Evolutionary conservation across 2,797 vertebrate genomes (phyloP).

Genomic region (Microchirus variegatus): DNA sequence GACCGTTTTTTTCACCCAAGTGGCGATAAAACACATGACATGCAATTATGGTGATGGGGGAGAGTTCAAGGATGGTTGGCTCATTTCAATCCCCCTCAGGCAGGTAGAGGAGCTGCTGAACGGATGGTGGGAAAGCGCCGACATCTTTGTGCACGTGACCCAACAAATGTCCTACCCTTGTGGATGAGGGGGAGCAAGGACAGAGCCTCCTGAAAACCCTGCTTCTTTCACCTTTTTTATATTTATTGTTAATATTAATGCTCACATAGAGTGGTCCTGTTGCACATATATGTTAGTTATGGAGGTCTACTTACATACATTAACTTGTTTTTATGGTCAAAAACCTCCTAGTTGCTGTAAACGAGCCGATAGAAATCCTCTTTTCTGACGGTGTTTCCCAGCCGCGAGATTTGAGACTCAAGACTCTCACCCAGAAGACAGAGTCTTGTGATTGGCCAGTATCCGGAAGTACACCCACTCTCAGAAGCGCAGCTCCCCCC

Average conservation of each 20-base stretch:
- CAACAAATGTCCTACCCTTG: constrained; percentile 1
- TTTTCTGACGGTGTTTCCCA: too few species aligned
- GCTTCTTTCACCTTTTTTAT: background rate
- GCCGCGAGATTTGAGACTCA: too few species aligned
- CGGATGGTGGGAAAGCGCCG: background rate
- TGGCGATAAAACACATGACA: constrained; percentile 42
- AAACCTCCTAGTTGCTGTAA: too few species aligned
- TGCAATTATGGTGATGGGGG: constrained; percentile 21
- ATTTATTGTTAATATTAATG: background rate
- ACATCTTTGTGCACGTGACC: constrained; percentile 6
- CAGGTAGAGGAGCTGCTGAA: constrained; percentile 16
- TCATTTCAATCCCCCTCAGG: constrained; percentile 16
- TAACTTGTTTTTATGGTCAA: too few species aligned
- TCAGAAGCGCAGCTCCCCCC: too few species aligned
- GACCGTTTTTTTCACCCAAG: constrained; percentile 32
- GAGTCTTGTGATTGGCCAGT: too few species aligned
- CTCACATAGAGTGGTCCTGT: too few species aligned
- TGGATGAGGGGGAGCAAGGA: constrained; percentile 5
- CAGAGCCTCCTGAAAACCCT: background rate
- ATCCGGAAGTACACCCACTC: too few species aligned
- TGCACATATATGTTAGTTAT: too few species aligned
- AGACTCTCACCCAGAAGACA: too few species aligned
- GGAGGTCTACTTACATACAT: too few species aligned
- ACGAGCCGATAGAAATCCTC: too few species aligned
- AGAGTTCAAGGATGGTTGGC: constrained; percentile 22